Evolutionary conservation across 2,888 invertebrate genomes (phyloP).

Genomic region (Drosophila melanosoma): DNA sequence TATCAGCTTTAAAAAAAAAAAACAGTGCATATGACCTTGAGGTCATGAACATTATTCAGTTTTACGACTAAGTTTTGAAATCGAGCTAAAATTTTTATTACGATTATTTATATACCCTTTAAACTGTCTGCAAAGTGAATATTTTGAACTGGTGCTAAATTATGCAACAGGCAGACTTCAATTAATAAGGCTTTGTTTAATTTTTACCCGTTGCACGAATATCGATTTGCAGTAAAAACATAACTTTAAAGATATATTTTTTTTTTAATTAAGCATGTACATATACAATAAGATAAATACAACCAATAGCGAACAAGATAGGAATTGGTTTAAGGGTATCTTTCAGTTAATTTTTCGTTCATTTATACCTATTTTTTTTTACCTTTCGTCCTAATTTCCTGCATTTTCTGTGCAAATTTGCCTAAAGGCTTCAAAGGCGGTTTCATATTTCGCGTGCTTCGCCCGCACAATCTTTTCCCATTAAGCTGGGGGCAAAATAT

Average conservation of each 20-base stretch:
- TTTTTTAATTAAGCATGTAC: neutral
- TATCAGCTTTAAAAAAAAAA: too few species aligned
- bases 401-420: constrained; percentile 18
- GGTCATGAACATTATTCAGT: neutral
- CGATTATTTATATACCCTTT: neutral
- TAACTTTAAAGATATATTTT: neutral
- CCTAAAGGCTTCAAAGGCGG: constrained; percentile 44
- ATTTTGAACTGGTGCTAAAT: neutral
- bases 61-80: neutral
- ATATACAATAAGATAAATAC: neutral
- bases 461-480: constrained; percentile 27
- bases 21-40: neutral
- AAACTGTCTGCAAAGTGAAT: neutral
- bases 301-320: too few species aligned
- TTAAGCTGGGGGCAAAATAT: constrained; percentile 34
- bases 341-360: neutral
- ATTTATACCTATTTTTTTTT: constrained; percentile 1
- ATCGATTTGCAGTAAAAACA: neutral
- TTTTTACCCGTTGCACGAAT: neutral
- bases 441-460: constrained; percentile 39
- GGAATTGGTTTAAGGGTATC: neutral
- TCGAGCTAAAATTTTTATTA: neutral
- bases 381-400: constrained; percentile 3
- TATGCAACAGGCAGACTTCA: neutral
- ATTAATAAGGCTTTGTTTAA: neutral